phyloP scores from a whole-genome alignment of 2,888 invertebrate species.

The Hirudinaria manillensis region DNA sequence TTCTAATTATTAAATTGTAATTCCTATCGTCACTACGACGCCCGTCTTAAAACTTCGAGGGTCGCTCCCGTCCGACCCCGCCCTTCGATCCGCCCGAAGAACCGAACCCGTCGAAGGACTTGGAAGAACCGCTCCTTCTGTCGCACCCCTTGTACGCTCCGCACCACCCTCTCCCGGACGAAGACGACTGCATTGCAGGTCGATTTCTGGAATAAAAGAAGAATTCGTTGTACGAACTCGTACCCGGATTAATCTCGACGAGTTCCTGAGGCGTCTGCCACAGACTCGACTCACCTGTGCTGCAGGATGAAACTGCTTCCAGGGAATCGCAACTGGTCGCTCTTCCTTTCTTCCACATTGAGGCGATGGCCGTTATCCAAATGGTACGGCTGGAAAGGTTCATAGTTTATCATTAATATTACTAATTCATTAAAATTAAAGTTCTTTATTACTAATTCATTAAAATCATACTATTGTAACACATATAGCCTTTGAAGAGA shows the following conservation, averaged over 20 bases:
- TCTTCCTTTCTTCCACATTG: conserved; percentile 11
- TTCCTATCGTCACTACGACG: not conserved
- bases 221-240: too few species aligned
- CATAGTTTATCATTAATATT: not conserved
- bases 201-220: too few species aligned
- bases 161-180: not conserved
- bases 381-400: not conserved
- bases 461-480: not conserved
- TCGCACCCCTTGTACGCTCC: not conserved
- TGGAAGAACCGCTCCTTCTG: not conserved
- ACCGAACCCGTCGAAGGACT: not conserved
- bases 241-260: not conserved
- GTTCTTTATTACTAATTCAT: not conserved
- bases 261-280: not conserved
- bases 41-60: not conserved
- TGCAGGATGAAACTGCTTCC: not conserved
- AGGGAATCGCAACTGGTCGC: not conserved
- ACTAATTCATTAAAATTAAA: not conserved
- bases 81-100: not conserved
- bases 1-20: not conserved
- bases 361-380: conserved; percentile 18
- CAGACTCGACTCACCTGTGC: too few species aligned
- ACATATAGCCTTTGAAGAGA: not conserved
- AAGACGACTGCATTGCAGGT: too few species aligned
- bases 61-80: not conserved